Evolutionary conservation across 2,113 vertebrate species (phyloP), one percentile per base, ranked within the genome.

Genomic region (Gasterosteus nipponicus): DNA sequence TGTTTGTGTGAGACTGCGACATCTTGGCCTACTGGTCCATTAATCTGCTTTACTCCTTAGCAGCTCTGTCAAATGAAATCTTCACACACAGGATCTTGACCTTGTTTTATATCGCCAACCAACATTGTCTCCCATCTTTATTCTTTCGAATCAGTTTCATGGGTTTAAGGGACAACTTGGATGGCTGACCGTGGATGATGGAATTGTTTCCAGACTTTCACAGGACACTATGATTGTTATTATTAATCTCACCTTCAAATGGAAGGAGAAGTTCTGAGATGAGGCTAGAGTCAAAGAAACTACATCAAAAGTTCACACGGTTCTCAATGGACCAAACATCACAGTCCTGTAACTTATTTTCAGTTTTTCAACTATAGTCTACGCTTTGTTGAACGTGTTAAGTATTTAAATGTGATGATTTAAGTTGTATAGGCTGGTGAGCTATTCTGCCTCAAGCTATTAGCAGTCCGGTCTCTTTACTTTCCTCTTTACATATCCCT

Each of bases 31-130:
- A 84, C 78, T 91, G 78, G 71, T 78, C 82, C 77, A 89, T 85
- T 91, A 88, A 92, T 91, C 91, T 87, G 83, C 85, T 88, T 91
- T 89, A 63, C 83, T 88, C 84, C 72, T 83, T 73, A 75, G 60
- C 59, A 63, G 76, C 78, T 87, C 85, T 78, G 11, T 63, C 6
- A 19, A 12, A 42, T 31, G 33, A 41, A 15, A 1, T 22, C 26
- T 44, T 5, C 4, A 33, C 7, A 3, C 8, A 9, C 6, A 38
- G 10, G 0, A 6, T 19, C 46, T 46, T 29, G 14, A 26, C 6
- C n/a, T 6, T 35, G 31, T 42, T 54, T 51, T 59, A 49, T 75
- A 29, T 59, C 42, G 3, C n/a, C 47, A 31, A 9, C 10, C 16
- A 63, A 7, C 10, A 31, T 12, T 54, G 46, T 42, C 10, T 62